Evolutionary conservation across 2,113 vertebrate species (phyloP), one percentile per base, ranked within the genome.

Genomic region (Epinephelus fuscoguttatus): DNA sequence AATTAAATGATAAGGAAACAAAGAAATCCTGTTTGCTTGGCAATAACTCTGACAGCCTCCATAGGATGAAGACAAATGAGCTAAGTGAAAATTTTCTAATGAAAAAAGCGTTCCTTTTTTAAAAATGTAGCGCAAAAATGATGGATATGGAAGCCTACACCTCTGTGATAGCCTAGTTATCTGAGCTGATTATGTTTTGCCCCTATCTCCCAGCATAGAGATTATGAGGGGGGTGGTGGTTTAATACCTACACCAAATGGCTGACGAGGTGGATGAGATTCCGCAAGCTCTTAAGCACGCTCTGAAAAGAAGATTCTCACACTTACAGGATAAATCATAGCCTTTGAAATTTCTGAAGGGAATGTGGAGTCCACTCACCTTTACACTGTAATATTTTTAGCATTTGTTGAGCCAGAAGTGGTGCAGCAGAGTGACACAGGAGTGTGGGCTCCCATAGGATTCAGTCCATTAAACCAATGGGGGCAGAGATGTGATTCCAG

Each of bases 1-100:
- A 95, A 95, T 95, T 94, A 95, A 93, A 93, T 90, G 93, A 94
- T 94, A 94, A 89, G 64, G 76, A 85, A 71, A 93, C 89, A 91
- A 91, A 86, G 78, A 79, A 82, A 90, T 75, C 56, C 60, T 86
- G 87, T 93, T 93, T 91, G 89, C 85, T 85, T 86, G 66, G 86
- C 82, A 91, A 90, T 94, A 90, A 87, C 85, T 87, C 70, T 45
- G 85, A 84, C 85, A 75, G 66, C 59, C 69, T 86, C 85, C 80
- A 76, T 88, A 86, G 75, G 73, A 84, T 67, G 78, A 84, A 81
- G 84, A 87, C 82, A 85, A 88, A 85, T 80, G 63, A 86, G 77
- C 84, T 80, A 81, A 91, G 82, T 71, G 82, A 91, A 92, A 85
- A 81, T 63, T 70, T 66, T 42, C 27, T 21, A 37, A 17, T 57